Evolutionary conservation across 2,113 vertebrate species (phyloP), one percentile per base, ranked within the genome.

Genomic region (Charadrius vociferus): DNA sequence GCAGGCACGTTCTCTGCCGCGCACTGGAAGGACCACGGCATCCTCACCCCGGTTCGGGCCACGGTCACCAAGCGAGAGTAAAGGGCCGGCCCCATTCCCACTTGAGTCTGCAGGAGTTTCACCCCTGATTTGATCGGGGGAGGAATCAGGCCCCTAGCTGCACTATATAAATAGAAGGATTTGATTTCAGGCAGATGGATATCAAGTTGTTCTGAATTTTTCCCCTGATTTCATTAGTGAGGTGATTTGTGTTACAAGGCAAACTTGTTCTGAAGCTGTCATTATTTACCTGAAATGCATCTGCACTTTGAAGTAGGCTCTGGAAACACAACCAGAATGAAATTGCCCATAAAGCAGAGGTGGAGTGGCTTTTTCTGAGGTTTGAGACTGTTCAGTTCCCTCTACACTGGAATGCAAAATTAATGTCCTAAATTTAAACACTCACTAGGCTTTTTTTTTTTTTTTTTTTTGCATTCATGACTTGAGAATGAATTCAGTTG

Each of bases 341-440:
- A 97, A 96, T 94, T 96, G 85, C 83, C 49, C 59, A 68, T 94
- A 86, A 96, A 94, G 36, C 53, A 94, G 88, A 92, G 62, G 56
- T 68, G 87, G 72, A 96, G 85, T 92, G 88, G 49, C 36, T 93
- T 96, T 94, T 95, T 90, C 87, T 19, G 19, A 81, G 39, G 22
- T 92, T 83, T 90, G 58, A 94, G 30, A 37, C 89, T 55, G 81
- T 83, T 94, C 47, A 36, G 70, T 84, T 96, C 41, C 75, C 59
- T 88, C 89, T 94, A 56, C 53, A 49, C 22, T 30, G 39, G 87
- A 96, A 95, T 90, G 87, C 68, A 96, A 95, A 96, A 96, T 83
- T 62, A 90, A 81, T 83, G 82, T 34, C 72, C 93, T 96, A 85
- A 93, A 95, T 96, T 96, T 95, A 96, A 96, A 90, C 78, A 58